Evolutionary conservation across 2,797 vertebrate species (phyloP).

Genomic region (Hippoglossus hippoglossus): DNA sequence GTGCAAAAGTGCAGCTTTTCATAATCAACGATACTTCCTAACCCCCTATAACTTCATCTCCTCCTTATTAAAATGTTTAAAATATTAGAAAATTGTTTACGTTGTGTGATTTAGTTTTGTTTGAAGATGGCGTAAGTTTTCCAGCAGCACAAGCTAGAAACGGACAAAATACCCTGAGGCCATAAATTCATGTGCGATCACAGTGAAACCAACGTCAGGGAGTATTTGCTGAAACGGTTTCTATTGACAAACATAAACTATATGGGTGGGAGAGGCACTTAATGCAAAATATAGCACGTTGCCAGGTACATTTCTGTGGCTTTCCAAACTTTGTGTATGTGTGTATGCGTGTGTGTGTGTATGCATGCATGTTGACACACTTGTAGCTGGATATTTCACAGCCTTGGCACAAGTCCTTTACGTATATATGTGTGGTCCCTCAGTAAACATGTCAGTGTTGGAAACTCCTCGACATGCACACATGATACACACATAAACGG

Average conservation of each 20-base stretch:
- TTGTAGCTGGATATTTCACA: constrained; percentile 71
- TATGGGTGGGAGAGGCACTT: constrained; percentile 71
- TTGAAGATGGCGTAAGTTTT: constrained; percentile 48
- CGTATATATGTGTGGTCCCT: constrained; percentile 75
- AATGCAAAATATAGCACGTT: constrained; percentile 70
- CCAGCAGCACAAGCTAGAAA: constrained; percentile 36
- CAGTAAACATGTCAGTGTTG: constrained; percentile 70
- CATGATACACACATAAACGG: constrained; percentile 23
- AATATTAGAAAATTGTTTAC: constrained; percentile 42
- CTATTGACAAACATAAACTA: constrained; percentile 82
- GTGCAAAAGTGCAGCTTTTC: not conserved
- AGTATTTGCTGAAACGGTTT: constrained; percentile 73
- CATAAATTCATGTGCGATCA: constrained; percentile 46
- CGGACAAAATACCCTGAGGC: constrained; percentile 41
- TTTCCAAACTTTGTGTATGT: constrained; percentile 51
- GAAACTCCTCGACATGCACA: constrained; percentile 41
- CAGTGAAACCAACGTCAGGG: constrained; percentile 48
- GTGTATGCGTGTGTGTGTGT: constrained; percentile 26
- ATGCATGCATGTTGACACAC: constrained; percentile 60
- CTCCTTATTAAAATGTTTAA: constrained; percentile 25
- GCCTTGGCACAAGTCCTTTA: constrained; percentile 59
- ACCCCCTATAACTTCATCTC: constrained; percentile 7
- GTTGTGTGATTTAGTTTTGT: constrained; percentile 41
- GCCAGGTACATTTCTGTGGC: constrained; percentile 79
- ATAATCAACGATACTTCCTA: not conserved